Evolutionary conservation across 2,888 invertebrate species (phyloP), one percentile per base, ranked within the genome.

Genomic region (Deilephila porcellus): DNA sequence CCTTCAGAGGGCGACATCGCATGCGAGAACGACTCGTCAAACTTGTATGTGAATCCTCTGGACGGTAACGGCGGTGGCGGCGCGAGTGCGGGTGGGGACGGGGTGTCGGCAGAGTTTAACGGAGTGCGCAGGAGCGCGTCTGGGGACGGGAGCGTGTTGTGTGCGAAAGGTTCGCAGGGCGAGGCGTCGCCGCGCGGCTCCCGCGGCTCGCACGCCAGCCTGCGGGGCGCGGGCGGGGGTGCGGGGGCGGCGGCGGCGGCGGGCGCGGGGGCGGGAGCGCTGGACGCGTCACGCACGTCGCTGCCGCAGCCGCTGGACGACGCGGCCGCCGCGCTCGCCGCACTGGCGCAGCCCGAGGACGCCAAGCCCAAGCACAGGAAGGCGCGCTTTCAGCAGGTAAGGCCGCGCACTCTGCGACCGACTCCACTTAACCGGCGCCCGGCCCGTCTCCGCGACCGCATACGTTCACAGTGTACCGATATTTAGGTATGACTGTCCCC

Each of bases 31-130:
- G 97, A 97, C 91, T 96, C 96, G 91, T 97, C 97, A 91, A 98
- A 98, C 95, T 95, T 98, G 88, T 98, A 98, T 93, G 97, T 98
- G 89, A 98, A 98, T 94, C 98, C 98, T 75, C 91, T 98, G 95
- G 97, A 97, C 87, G 97, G 97, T 93, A 93, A 93, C 92, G 91
- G 94, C 86, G 95, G 92, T 78, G 82, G 92, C 90, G 83, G 91
- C 85, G 81, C 88, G 84, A 82, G 86, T 82, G 88, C 86, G 83
- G 86, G 82, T 77, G 86, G 82, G 83, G 85, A 91, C 88, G 80
- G 83, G 81, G 87, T 83, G 78, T 77, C 88, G 77, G 86, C 93
- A 76, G 93, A 90, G 86, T 95, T 85, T 93, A 95, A 90, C 88
- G 96, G 94, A 82, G 97, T 97, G 79, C 97, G 97, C 89, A 97